Percentiles rank a stretch among this genome's conserved stretches.
phyloP scores from a whole-genome alignment of 2,113 vertebrate genomes.

The Arvicanthis niloticus region DNA sequence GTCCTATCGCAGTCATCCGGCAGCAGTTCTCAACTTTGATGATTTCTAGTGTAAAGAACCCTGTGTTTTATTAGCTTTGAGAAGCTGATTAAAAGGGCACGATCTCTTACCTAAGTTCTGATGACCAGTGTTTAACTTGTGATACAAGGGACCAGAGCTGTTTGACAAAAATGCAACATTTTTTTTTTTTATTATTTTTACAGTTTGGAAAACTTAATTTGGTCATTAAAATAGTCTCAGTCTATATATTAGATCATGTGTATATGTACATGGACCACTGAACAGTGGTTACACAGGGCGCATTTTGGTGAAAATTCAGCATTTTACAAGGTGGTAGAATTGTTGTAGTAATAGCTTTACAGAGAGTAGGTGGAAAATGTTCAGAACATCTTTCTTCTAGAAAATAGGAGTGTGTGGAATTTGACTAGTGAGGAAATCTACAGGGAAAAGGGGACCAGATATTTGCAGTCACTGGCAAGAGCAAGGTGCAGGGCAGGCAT shows the following conservation, averaged over 20 bases:
- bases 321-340: background rate
- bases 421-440: background rate
- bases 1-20: background rate
- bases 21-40: background rate
- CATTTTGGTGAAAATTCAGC: slow-evolving; percentile 21
- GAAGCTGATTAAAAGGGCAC: background rate
- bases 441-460: background rate
- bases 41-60: background rate
- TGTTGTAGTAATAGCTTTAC: background rate
- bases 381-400: background rate
- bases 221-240: slow-evolving; percentile 2
- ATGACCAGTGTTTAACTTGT: background rate
- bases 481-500: background rate
- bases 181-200: background rate
- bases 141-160: background rate
- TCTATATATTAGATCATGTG: background rate
- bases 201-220: slow-evolving; percentile 5
- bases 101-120: background rate
- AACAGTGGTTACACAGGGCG: background rate
- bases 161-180: slow-evolving; percentile 21
- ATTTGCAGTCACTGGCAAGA: background rate
- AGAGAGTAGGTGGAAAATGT: background rate
- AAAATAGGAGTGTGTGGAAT: background rate
- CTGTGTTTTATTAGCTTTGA: slow-evolving; percentile 3
- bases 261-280: background rate